Evolutionary conservation across 2,797 vertebrate genomes (phyloP), one percentile per base, ranked within the genome.

Genomic region (Dromococcyx pavoninus): DNA sequence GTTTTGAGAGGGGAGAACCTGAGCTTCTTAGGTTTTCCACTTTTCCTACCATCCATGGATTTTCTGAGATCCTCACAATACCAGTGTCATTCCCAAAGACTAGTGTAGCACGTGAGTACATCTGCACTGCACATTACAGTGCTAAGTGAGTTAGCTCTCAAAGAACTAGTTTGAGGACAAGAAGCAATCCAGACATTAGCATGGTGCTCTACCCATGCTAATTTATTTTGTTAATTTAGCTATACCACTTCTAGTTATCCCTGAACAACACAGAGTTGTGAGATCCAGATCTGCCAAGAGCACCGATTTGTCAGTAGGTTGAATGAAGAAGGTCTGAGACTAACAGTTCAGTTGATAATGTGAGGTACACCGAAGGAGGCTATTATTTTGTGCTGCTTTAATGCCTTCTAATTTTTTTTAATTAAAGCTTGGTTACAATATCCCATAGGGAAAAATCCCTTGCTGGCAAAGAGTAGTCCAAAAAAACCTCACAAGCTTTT

Each of bases 361-460:
- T 89, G 93, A 95, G 92, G 91, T 91, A 77, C 77, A 96, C 91
- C 32, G 0, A 95, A 94, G 67, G 53, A 95, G 88, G 67, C 54
- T 95, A 77, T 94, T 96, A 96, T 88, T 96, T 93, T 94, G 81
- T 93, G 80, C 65, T 91, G 90, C 71, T 95, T 94, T 96, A 96
- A 94, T 96, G 88, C 86, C 88, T 93, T 95, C 95, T 97, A 96
- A 96, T 96, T 96, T 95, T 95, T 94, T 95, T 96, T 72, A 95
- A 96, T 95, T 96, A 96, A 96, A 96, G 80, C 86, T 95, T 0
- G 17, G 88, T 93, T 94, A 91, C 80, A 95, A 87, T 72, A 96
- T 77, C 90, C 93, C 3, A 0, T 87, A 92, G 94, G 93, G 94
- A 93, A 96, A 94, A 94, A 91, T 56, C 74, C 86, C 57, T 81